Base-by-base conservation (phyloP, 2,113 vertebrate species). In the Fulmarus glacialis region DNA sequence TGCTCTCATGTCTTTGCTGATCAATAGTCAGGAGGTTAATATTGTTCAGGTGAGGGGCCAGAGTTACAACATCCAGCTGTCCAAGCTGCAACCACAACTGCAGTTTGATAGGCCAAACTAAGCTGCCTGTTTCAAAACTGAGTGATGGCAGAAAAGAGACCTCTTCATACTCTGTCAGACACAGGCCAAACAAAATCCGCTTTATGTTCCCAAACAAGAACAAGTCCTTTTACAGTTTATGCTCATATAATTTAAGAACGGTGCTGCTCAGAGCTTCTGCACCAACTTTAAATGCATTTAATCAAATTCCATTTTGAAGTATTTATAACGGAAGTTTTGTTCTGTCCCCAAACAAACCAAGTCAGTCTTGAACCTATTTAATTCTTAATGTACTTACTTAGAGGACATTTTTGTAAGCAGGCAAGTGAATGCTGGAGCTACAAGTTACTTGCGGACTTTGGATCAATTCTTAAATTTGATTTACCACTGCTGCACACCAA, bases 91-190 rank as follows among this genome's bases (percentile, higher is more conserved):
- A 62, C 45, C 62, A 64, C 45, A 52, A 71, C 67, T 73, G 48
- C 2, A n/a, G 70, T 48, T 64, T 48, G 56, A 84, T 8, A 87
- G 87, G 53, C 87, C 77, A 93, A 91, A 89, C 80, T 73, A 42
- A 73, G 53, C 53, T 59, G 72, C 38, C 19, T 52, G 53, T 96
- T 89, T 91, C 84, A 95, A 95, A 97, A 97, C 66, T 56, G 17
- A 70, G 42, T 3, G 26, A 91, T 36, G 60, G 38, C 58, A 91
- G 45, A 86, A 79, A 73, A 93, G 34, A 23, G 3, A 84, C 64
- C 82, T 95, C 84, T 92, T 89, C 89, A 67, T 63, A 48, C 22
- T 36, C 45, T 50, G 72, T 56, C 50, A 83, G 59, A 58, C 71
- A 56, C 34, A 60, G 62, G 27, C 30, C 77, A 93, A 50, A 93